phyloP scores from a whole-genome alignment of 2,888 invertebrate species.

The Stegana nigrithorax region DNA sequence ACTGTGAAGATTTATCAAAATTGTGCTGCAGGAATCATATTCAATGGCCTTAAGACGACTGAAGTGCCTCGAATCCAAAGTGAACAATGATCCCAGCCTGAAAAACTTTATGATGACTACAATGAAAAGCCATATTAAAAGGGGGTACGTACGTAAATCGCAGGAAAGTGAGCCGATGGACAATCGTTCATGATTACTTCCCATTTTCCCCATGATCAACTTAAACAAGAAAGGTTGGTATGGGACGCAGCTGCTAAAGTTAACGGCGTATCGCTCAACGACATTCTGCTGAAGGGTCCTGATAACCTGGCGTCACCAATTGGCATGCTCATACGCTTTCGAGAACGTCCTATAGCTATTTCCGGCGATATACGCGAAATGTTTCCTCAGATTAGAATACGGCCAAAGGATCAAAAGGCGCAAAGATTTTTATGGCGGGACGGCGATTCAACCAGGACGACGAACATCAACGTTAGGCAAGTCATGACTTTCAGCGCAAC shows the following conservation, averaged over 20 bases:
- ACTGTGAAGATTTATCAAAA: too few species aligned
- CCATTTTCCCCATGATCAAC: slow-evolving; percentile 34
- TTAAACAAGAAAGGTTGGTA: slow-evolving; percentile 47
- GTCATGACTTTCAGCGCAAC: neutral
- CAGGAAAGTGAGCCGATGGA: too few species aligned
- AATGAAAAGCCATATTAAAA: too few species aligned
- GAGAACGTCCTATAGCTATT: slow-evolving; percentile 54
- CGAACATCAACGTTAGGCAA: neutral
- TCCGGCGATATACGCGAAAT: slow-evolving; percentile 50
- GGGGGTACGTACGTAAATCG: too few species aligned
- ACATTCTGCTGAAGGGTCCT: slow-evolving; percentile 51
- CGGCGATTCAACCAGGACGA: neutral
- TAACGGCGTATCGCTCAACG: slow-evolving; percentile 47
- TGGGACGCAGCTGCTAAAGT: slow-evolving; percentile 55
- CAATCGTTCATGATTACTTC: too few species aligned
- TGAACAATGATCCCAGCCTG: too few species aligned
- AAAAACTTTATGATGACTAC: too few species aligned
- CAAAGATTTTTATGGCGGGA: neutral
- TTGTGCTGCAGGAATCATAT: too few species aligned
- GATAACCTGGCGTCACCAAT: slow-evolving; percentile 53
- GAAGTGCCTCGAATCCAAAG: too few species aligned
- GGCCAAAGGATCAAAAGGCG: neutral
- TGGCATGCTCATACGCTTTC: slow-evolving; percentile 59
- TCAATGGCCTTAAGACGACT: too few species aligned
- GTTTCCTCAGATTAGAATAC: slow-evolving; percentile 23